Evolutionary conservation across 2,888 invertebrate species (phyloP), one percentile per base, ranked within the genome.

Genomic region (Eucera pruinosa): DNA sequence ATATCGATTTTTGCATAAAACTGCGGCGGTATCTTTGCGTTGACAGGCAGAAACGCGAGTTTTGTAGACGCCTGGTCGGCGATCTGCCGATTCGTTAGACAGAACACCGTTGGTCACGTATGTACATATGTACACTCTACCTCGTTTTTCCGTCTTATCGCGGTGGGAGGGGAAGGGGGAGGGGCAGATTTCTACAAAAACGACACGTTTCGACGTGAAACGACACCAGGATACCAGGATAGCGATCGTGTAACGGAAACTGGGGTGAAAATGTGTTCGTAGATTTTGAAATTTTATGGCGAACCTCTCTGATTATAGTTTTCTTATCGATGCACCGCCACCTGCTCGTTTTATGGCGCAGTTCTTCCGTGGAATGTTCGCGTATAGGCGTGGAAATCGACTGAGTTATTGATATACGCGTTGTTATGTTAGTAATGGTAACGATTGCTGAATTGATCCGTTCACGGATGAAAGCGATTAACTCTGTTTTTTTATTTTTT

Each of bases 1-100:
- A 48, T 84, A 84, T 82, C 80, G 82, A 84, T 74, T 79, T 78
- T 78, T 47, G 48, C 60, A 60, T 75, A 80, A 84, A 78, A 78
- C 55, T 45, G 7, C 65, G 11, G 20, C 60, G 48, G n/a, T 75
- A 72, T 72, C 67, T 41, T 54, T n/a, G 30, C 18, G 20, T 33
- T 13, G 61, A 55, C 39, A 48, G 55, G 18, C 4, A 6, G n/a
- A 20, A 18, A 30, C 20, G 39, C 39, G 18, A 1, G 27, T 18
- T 30, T 33, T n/a, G 6, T 1, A 9, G 0, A 18, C n/a, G 9
- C 20, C 18, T 2, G 1, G 25, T n/a, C 39, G 11, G 27, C 27
- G 52, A 54, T 61, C 54, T 9, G 33, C 30, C 27, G 73, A 72
- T 55, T 57, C 73, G 50, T 57, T 15, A 50, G 25, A n/a, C 48